Percentiles rank a stretch among this genome's conserved stretches.
Evolutionary conservation across 2,888 invertebrate genomes (phyloP).

Genomic region (Scaptomyza cyrtandrae): DNA sequence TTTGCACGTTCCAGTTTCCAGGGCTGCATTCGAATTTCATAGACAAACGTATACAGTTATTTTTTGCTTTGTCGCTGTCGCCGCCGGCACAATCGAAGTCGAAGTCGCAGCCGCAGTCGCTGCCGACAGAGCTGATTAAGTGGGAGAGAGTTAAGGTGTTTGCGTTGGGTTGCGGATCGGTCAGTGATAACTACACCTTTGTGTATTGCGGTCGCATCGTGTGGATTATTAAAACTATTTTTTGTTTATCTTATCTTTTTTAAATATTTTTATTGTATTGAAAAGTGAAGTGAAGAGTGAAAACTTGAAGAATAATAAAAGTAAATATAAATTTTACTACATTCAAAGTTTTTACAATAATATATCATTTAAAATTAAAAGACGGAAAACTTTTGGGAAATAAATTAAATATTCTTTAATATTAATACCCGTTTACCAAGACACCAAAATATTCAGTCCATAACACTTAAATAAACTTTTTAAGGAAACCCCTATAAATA

Average conservation of each 20-base stretch:
- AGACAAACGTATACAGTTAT: slow-evolving; percentile 16
- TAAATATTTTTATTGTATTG: not conserved
- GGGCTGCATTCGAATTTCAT: slow-evolving; percentile 37
- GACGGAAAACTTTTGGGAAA: too few species aligned
- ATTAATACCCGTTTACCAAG: too few species aligned
- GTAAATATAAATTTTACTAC: not conserved
- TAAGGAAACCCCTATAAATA: too few species aligned
- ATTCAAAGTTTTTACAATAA: not conserved
- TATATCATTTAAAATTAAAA: not conserved
- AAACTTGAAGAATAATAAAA: slow-evolving; percentile 1
- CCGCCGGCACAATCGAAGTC: too few species aligned
- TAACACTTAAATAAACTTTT: too few species aligned
- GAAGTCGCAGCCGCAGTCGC: slow-evolving; percentile 3
- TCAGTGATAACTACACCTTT: slow-evolving; percentile 68
- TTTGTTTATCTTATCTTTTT: too few species aligned
- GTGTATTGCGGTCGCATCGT: slow-evolving; percentile 37
- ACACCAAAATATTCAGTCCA: too few species aligned
- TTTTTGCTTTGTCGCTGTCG: slow-evolving; percentile 26
- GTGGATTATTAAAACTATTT: not conserved
- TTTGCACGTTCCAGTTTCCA: slow-evolving; percentile 37
- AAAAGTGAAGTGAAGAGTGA: not conserved
- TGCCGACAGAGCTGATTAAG: slow-evolving; percentile 33
- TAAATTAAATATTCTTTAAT: too few species aligned
- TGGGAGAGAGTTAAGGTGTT: slow-evolving; percentile 62
- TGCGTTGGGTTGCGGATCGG: slow-evolving; percentile 18